phyloP scores from a whole-genome alignment of 2,113 vertebrate genomes.

The Mormyrus lacerda region DNA sequence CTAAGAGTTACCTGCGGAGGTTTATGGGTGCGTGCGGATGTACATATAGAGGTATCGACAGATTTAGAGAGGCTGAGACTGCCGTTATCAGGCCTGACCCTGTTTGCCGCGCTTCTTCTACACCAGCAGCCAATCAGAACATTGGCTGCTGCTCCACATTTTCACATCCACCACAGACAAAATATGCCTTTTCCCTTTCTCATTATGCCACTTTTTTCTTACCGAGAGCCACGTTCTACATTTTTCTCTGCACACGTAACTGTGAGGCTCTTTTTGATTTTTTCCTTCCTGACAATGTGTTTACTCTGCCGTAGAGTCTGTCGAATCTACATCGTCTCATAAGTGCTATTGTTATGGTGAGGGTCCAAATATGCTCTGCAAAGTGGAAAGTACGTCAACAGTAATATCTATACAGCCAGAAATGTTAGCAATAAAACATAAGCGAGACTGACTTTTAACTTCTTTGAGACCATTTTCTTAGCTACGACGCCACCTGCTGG shows the following conservation, averaged over 20 bases:
- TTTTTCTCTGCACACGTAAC: not conserved
- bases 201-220: not conserved
- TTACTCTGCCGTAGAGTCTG: not conserved
- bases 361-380: not conserved
- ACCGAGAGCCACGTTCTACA: not conserved
- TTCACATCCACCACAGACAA: not conserved
- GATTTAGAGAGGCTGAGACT: not conserved
- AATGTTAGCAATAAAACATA: not conserved
- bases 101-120: not conserved
- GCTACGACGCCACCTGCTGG: not conserved
- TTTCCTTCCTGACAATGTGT: not conserved
- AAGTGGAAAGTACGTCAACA: not conserved
- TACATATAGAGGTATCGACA: not conserved
- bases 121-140: not conserved
- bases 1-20: slow-evolving; percentile 11
- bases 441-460: not conserved
- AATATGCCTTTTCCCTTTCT: not conserved
- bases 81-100: not conserved
- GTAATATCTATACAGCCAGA: not conserved
- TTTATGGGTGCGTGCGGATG: not conserved
- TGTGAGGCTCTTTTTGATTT: not conserved
- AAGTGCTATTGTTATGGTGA: not conserved
- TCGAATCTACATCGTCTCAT: not conserved
- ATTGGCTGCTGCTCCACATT: not conserved
- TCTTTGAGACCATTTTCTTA: not conserved